Percentiles rank a stretch among this genome's conserved stretches.
These are phyloP conservation scores for Esox niger DNA, from an alignment of 2,113 vertebrate species.

Conservation along the genomic window DNA sequence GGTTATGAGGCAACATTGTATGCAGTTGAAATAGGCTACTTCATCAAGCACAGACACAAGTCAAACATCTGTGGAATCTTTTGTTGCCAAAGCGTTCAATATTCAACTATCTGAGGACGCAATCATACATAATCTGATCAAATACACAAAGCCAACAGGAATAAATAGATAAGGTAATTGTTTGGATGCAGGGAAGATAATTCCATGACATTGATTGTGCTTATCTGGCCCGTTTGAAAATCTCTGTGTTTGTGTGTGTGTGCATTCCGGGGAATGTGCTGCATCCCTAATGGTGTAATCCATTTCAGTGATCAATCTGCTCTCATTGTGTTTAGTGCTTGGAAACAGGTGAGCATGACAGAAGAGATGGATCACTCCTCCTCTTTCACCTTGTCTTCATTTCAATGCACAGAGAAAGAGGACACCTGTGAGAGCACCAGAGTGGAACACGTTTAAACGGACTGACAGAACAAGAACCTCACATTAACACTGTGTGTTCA, in stretches of 20 bases:
- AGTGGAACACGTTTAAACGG: background rate
- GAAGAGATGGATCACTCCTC: conserved; percentile 10
- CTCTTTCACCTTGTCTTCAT: background rate
- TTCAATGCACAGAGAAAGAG: background rate
- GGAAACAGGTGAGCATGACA: background rate
- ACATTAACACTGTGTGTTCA: too few relatives aligned
- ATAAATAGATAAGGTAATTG: conserved; percentile 53
- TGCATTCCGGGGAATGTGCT: background rate
- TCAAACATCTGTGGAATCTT: conserved; percentile 32
- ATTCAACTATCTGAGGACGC: conserved; percentile 39
- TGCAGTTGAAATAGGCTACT: conserved; percentile 22
- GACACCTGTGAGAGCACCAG: background rate
- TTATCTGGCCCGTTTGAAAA: conserved; percentile 60
- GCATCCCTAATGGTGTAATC: background rate
- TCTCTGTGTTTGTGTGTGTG: conserved; percentile 32
- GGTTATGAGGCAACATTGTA: background rate
- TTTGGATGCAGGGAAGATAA: conserved; percentile 55
- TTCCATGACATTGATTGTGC: conserved; percentile 62
- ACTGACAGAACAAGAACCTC: background rate
- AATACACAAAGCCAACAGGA: conserved; percentile 41
- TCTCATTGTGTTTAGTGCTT: background rate
- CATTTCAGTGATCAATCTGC: background rate
- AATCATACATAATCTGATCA: too few relatives aligned
- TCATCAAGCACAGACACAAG: conserved; percentile 26
- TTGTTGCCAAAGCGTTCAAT: conserved; percentile 43